A percentile compares a stretch with the other conserved stretches of the same genome.
Evolutionary conservation across 2,888 invertebrate species (phyloP).

Genomic region (Marronus borbonicus): DNA sequence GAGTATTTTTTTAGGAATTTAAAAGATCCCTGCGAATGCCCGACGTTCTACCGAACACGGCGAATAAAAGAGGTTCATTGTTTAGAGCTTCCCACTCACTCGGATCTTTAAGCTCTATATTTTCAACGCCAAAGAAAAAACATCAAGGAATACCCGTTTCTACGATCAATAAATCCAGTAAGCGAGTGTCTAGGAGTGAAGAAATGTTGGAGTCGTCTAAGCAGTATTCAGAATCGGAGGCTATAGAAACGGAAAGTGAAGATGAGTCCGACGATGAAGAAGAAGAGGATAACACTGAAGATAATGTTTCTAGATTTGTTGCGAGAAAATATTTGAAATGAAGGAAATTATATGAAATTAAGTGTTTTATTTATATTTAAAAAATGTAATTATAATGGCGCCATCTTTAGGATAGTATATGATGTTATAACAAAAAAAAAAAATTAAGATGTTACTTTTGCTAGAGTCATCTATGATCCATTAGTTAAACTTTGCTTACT

Average conservation of each 20-base stretch:
- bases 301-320: slow-evolving; percentile 57
- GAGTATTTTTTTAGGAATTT: slow-evolving; percentile 74
- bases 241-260: slow-evolving; percentile 53
- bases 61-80: slow-evolving; percentile 57
- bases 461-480: too few relatives aligned
- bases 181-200: slow-evolving; percentile 54
- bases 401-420: too few relatives aligned
- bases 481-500: too few relatives aligned
- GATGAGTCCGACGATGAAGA: slow-evolving; percentile 56
- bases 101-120: slow-evolving; percentile 65
- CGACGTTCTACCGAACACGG: slow-evolving; percentile 68
- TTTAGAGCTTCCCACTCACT: slow-evolving; percentile 64
- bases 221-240: slow-evolving; percentile 56
- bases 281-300: slow-evolving; percentile 54
- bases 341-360: not conserved
- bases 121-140: slow-evolving; percentile 61
- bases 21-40: slow-evolving; percentile 75
- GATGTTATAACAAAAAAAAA: too few relatives aligned
- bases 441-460: too few relatives aligned
- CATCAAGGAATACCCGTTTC: slow-evolving; percentile 54
- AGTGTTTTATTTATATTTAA: too few relatives aligned
- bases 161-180: slow-evolving; percentile 38
- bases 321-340: slow-evolving; percentile 60
- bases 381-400: too few relatives aligned
- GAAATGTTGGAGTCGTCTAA: slow-evolving; percentile 61